Percentiles rank a stretch among this genome's conserved stretches.
Evolutionary conservation across 2,888 invertebrate species (phyloP).

Genomic region (Apodemia duryi): DNA sequence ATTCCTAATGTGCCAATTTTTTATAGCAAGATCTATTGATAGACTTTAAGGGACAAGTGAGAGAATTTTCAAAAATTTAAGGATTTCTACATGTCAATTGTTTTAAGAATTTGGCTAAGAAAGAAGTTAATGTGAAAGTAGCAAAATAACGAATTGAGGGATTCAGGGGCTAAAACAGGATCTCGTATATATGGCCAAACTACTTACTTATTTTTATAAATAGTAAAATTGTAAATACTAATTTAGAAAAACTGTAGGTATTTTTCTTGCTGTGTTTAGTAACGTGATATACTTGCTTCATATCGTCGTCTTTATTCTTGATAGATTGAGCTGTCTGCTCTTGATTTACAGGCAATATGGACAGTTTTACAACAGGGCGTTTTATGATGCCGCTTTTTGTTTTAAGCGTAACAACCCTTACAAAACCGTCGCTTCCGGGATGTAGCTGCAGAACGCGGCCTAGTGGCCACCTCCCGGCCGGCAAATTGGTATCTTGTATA

Average conservation of each 20-base stretch:
- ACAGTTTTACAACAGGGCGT: slow-evolving; percentile 19
- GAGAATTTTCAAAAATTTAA: no score
- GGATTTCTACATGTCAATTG: no score
- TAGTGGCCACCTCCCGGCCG: slow-evolving; percentile 22
- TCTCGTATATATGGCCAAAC: no score
- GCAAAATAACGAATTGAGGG: no score
- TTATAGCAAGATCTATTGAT: no score
- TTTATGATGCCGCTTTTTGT: slow-evolving; percentile 20
- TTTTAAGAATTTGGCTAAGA: no score
- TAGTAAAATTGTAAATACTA: slow-evolving; percentile 3
- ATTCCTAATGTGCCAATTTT: no score
- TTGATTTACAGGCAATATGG: slow-evolving; percentile 12
- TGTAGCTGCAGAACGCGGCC: slow-evolving; percentile 20
- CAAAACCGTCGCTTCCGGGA: slow-evolving; percentile 21
- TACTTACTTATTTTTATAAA: no score
- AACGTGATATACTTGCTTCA: slow-evolving; percentile 11
- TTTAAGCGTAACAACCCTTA: slow-evolving; percentile 25
- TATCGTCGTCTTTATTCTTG: not conserved
- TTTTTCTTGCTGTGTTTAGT: slow-evolving; percentile 1
- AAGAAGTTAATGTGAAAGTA: no score
- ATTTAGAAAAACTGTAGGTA: slow-evolving; percentile 7
- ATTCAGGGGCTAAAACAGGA: no score
- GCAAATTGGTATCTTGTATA: slow-evolving; percentile 24
- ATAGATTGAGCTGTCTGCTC: not conserved
- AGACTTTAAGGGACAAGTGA: no score